A percentile compares a stretch with the other conserved stretches of the same genome.
Conservation (phyloP, 2,797 vertebrate species). For the Coregonus ussuriensis region DNA sequence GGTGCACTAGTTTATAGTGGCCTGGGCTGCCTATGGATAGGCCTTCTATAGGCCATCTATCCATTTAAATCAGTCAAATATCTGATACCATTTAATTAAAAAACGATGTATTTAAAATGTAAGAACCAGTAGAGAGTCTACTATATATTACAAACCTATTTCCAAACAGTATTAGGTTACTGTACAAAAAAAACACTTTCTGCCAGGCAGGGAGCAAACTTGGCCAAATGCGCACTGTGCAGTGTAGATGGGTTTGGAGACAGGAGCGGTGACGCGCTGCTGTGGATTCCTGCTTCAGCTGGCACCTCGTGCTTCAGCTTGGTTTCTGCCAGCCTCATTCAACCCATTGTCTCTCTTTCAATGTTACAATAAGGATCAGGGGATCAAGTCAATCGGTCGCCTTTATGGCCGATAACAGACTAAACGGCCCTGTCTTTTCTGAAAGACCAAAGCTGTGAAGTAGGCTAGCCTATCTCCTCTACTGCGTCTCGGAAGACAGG, state of each 20-base stretch:
- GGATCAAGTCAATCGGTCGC: constrained; percentile 25
- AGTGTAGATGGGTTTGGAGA: neutral
- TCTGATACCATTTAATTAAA: neutral
- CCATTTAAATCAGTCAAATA: neutral
- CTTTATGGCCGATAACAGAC: constrained; percentile 27
- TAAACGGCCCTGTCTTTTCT: constrained; percentile 17
- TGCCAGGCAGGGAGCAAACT: too few relatives aligned
- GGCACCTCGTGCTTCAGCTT: constrained; percentile 13
- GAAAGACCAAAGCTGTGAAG: constrained; percentile 9
- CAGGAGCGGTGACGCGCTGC: neutral
- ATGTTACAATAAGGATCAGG: constrained; percentile 17
- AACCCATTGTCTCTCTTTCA: constrained; percentile 4
- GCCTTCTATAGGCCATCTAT: neutral
- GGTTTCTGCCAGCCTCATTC: neutral
- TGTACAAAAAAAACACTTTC: neutral
- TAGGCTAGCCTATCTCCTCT: constrained; percentile 6
- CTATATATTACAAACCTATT: too few relatives aligned
- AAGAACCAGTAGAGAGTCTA: too few relatives aligned
- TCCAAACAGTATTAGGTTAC: too few relatives aligned
- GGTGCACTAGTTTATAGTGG: neutral
- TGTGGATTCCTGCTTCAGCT: neutral
- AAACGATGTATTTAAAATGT: too few relatives aligned
- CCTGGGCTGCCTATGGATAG: too few relatives aligned
- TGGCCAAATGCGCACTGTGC: neutral
- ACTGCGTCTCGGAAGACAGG: neutral